Evolutionary conservation across 35 echinoderm and acorn worm genomes (phyloP).

Genomic region (Stichopus chloronotus): DNA sequence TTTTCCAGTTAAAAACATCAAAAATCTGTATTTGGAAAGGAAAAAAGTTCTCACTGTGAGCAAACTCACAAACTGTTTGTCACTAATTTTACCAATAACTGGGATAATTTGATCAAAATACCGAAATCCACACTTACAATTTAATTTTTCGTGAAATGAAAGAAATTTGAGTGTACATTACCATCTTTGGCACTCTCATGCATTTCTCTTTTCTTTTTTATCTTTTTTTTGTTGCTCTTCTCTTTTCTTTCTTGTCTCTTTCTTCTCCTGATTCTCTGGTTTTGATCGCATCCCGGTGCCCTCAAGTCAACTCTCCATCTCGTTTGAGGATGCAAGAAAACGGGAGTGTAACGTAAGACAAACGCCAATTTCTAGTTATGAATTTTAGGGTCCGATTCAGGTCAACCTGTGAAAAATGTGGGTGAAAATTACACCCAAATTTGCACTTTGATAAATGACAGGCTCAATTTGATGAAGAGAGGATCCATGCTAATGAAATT

Average conservation of each 20-base stretch:
- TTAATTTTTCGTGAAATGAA: constrained; percentile 59
- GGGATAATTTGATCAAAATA: constrained; percentile 71
- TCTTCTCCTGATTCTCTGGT: background rate
- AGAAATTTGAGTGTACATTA: constrained; percentile 63
- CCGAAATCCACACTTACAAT: constrained; percentile 64
- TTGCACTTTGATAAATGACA: constrained; percentile 64
- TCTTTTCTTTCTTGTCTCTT: background rate
- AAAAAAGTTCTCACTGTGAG: constrained; percentile 40
- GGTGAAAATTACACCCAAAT: constrained; percentile 62
- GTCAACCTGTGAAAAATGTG: constrained; percentile 51
- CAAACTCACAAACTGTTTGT: constrained; percentile 53
- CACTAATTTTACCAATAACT: constrained; percentile 63
- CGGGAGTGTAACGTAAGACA: constrained; percentile 46
- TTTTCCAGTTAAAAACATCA: constrained; percentile 55
- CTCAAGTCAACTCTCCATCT: constrained; percentile 47
- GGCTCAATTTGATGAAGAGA: constrained; percentile 55
- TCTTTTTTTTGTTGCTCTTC: background rate
- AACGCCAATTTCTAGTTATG: constrained; percentile 61
- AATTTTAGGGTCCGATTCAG: constrained; percentile 61
- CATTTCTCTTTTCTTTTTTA: background rate
- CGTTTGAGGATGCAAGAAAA: constrained; percentile 4
- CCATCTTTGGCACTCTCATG: constrained; percentile 4
- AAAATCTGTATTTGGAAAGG: constrained; percentile 55
- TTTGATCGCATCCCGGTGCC: constrained; percentile 47
- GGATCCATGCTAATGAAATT: constrained; percentile 60